Base-by-base conservation (phyloP, 2,888 invertebrate species). In the Drosophila maculinotata region DNA sequence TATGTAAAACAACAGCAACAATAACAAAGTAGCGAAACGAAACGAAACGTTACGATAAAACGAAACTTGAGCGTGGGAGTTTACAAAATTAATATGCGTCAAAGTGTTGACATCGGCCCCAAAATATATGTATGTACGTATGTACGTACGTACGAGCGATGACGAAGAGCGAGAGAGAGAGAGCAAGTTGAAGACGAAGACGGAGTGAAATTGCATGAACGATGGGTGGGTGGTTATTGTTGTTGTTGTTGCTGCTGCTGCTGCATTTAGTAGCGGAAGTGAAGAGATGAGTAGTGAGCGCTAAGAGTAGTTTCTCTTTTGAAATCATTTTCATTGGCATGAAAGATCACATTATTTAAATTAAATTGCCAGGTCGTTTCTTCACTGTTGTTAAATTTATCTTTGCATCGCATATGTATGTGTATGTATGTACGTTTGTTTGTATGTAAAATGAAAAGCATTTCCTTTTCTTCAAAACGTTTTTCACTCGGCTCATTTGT, bases 301-400 rank as follows among this genome's bases (percentile, higher is more conserved):
- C 44, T 35, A 47, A 51, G 59, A 64, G 58, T 59, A 85, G 83
- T 81, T 79, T 83, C 87, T 78, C 79, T 87, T 82, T 87, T 81
- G 82, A 76, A 80, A 71, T 84, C 73, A 76, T 83, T 83, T 83
- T 79, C 86, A 85, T 87, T 85, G 83, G 72, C 79, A 77, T 82
- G 76, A 85, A 85, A 87, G 85, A 88, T 89, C 76, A 80, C 85
- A 87, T 88, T 88, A 89, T 89, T 89, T 88, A 88, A 89, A 88
- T 89, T 82, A 79, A 88, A 89, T 86, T 87, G 81, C 77, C 72
- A 67, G 51, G 36, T 38, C 44, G 65, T 67, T 67, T 66, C 53
- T 62, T 64, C 66, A 63, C 41, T 36, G 52, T 51, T 54, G 74
- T 63, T 74, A 62, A 71, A 69, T 70, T 69, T 85, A 74, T 76